A percentile compares a stretch with the other conserved stretches of the same genome.
Conservation (phyloP, 2,888 invertebrate genomes). For the Beris morrisii region DNA sequence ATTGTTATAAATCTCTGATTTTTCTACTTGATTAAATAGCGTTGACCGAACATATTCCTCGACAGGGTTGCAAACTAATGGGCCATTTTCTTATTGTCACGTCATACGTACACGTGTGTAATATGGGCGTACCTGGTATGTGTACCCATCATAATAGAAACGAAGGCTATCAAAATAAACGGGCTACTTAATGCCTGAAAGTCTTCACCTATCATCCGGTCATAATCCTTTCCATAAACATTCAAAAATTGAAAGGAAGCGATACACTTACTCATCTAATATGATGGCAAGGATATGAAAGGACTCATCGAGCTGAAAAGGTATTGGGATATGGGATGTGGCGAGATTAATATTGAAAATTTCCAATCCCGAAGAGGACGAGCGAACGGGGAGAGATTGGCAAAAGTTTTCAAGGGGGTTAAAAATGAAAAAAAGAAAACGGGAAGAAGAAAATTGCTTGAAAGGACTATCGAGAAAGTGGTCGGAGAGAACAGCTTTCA, state of each 20-base stretch:
- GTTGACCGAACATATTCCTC: neutral
- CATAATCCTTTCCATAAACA: constrained; percentile 24
- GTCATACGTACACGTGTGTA: too few species aligned
- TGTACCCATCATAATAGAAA: neutral
- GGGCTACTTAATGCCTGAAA: constrained; percentile 21
- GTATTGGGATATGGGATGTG: neutral
- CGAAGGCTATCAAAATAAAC: constrained; percentile 15
- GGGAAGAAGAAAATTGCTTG: neutral
- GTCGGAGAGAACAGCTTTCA: neutral
- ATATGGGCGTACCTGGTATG: too few species aligned
- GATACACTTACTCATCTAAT: constrained; percentile 10
- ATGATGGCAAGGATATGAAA: neutral
- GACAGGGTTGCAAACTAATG: too few species aligned
- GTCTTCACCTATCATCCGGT: constrained; percentile 11
- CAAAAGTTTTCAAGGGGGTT: too few species aligned
- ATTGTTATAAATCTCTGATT: constrained; percentile 10
- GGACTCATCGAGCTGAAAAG: neutral
- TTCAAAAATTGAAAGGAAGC: constrained; percentile 27
- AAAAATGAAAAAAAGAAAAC: neutral
- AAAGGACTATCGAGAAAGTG: too few species aligned
- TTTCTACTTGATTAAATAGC: constrained; percentile 4
- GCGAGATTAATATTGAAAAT: too few species aligned
- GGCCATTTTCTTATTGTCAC: too few species aligned
- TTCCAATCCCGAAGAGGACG: too few species aligned
- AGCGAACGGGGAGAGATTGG: too few species aligned